Conservation (phyloP, 2,113 vertebrate species). For the Brachyistius frenatus region DNA sequence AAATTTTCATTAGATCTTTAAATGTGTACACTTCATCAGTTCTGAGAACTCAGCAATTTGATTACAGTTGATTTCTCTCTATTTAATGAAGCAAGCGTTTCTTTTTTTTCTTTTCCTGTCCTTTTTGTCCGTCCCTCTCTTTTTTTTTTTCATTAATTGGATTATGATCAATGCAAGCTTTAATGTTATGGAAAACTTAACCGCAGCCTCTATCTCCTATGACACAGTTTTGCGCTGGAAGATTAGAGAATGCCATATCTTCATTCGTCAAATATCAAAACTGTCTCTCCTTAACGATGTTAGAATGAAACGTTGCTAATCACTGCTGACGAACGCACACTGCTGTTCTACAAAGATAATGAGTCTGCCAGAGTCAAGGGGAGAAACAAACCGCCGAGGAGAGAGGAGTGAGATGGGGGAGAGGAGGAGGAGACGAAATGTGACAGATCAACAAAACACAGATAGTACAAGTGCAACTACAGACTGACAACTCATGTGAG, state of each 20-base stretch:
- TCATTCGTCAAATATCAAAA: conserved; percentile 80
- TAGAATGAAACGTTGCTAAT: conserved; percentile 78
- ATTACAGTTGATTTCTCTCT: conserved; percentile 81
- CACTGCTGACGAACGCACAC: conserved; percentile 77
- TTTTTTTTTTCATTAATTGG: conserved; percentile 78
- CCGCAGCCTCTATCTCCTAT: conserved; percentile 70
- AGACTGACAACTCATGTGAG: conserved; percentile 55
- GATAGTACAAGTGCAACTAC: conserved; percentile 62
- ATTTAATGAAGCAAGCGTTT: conserved; percentile 79
- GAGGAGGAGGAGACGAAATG: conserved; percentile 51
- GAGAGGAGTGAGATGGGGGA: conserved; percentile 45
- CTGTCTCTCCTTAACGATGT: conserved; percentile 74
- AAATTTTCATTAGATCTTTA: conserved; percentile 83
- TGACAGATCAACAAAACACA: conserved; percentile 73
- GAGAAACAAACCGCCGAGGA: conserved; percentile 76
- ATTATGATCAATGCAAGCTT: conserved; percentile 82
- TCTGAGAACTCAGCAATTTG: conserved; percentile 81
- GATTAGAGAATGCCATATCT: conserved; percentile 78
- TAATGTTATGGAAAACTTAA: conserved; percentile 80
- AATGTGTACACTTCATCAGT: conserved; percentile 81
- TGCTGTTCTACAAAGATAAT: conserved; percentile 82
- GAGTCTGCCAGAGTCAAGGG: conserved; percentile 76
- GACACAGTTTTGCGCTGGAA: conserved; percentile 70
- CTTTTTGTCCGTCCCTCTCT: conserved; percentile 46
- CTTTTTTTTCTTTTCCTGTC: conserved; percentile 46